Evolutionary conservation across 2,113 vertebrate genomes (phyloP).

Genomic region (Vicugna pacos): DNA sequence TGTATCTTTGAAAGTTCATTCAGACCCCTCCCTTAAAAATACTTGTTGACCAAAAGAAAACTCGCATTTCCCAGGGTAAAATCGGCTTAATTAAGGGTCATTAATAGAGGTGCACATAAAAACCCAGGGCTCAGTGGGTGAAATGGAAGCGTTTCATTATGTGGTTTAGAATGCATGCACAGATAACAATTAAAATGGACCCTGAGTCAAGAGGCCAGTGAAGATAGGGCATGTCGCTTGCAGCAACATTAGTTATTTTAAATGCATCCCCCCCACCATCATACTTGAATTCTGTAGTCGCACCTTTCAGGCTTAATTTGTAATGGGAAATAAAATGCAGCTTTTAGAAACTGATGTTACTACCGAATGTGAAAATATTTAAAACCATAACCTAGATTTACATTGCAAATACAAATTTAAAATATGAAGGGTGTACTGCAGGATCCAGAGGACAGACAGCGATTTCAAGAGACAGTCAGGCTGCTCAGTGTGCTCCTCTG

Average conservation of each 20-base stretch:
- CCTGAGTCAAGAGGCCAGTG: constrained; percentile 89
- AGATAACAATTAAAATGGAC: constrained; percentile 91
- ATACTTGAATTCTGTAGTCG: constrained; percentile 73
- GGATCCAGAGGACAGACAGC: constrained; percentile 25
- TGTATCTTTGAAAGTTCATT: constrained; percentile 82
- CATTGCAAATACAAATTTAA: constrained; percentile 59
- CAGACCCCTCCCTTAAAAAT: constrained; percentile 82
- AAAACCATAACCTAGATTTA: constrained; percentile 68
- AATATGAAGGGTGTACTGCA: constrained; percentile 64
- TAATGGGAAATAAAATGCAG: constrained; percentile 77
- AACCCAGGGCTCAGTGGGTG: constrained; percentile 84
- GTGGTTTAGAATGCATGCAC: constrained; percentile 82
- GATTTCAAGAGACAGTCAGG: not conserved
- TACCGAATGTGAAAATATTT: constrained; percentile 55
- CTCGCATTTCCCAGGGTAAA: constrained; percentile 88
- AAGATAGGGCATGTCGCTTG: constrained; percentile 82
- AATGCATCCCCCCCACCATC: constrained; percentile 77
- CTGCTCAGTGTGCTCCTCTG: constrained; percentile 32
- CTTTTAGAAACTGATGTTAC: constrained; percentile 75
- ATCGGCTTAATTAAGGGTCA: constrained; percentile 90
- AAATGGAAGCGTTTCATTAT: constrained; percentile 90
- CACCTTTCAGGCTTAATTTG: constrained; percentile 59
- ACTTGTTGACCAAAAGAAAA: constrained; percentile 89
- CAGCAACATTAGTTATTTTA: constrained; percentile 83
- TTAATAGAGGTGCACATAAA: constrained; percentile 87